Evolutionary conservation across 2,888 invertebrate species (phyloP).

Genomic region (Sipunculus nudus): DNA sequence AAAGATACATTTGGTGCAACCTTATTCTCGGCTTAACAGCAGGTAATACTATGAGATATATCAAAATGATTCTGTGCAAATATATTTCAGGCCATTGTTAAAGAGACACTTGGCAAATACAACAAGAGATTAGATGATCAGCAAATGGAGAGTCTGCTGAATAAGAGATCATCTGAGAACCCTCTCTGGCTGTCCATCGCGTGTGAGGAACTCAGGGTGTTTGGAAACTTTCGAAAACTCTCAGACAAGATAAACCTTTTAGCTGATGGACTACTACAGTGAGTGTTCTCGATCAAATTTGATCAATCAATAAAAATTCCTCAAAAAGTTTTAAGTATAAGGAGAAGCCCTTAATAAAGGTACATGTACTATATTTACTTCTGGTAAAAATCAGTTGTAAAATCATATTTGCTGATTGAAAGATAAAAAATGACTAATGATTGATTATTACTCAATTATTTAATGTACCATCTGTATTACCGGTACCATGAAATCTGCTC

Average conservation of each 20-base stretch:
- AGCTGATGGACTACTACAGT: conserved; percentile 61
- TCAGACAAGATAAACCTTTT: conserved; percentile 56
- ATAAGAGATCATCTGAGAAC: conserved; percentile 58
- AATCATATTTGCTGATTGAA: no score
- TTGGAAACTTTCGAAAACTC: conserved; percentile 48
- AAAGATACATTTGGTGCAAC: no score
- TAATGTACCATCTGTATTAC: no score
- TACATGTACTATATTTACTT: no score
- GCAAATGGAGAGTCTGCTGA: conserved; percentile 54
- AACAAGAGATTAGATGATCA: conserved; percentile 47
- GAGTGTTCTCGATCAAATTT: no score
- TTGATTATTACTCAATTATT: no score
- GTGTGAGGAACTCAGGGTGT: conserved; percentile 60
- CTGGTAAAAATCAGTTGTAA: no score
- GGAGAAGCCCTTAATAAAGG: no score
- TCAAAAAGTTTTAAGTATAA: no score
- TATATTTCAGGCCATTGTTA: conserved; percentile 50
- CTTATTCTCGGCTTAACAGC: not conserved
- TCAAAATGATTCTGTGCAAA: not conserved
- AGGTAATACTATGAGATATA: not conserved
- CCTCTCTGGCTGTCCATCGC: conserved; percentile 65
- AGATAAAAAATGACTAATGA: no score
- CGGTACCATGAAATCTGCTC: no score
- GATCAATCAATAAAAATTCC: no score
- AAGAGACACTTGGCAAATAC: conserved; percentile 51